A percentile compares a stretch with the other conserved stretches of the same genome.
These are phyloP conservation scores for Drosophila phalerata DNA, from an alignment of 2,888 invertebrate species.

Conservation along the genomic window DNA sequence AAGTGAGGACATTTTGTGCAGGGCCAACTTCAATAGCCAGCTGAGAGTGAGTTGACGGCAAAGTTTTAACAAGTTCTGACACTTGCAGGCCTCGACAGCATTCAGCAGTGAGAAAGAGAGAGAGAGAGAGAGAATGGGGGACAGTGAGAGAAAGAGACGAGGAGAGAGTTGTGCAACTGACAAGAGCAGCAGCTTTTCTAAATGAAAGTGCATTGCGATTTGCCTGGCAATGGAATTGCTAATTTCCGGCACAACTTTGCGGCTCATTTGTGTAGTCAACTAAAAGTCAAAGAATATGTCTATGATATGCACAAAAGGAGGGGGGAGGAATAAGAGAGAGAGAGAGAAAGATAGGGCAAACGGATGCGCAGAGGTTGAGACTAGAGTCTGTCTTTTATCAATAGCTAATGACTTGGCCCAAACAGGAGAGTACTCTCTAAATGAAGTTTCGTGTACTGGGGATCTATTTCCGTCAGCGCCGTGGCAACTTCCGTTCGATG, in stretches of 20 bases:
- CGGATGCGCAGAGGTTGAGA: conserved; percentile 11
- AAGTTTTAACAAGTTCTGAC: conserved; percentile 82
- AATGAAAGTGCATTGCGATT: conserved; percentile 70
- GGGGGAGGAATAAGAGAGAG: neutral
- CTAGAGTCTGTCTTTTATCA: conserved; percentile 39
- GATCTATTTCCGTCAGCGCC: conserved; percentile 66
- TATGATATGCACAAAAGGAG: conserved; percentile 35
- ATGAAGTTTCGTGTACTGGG: conserved; percentile 40
- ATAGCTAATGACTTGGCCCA: conserved; percentile 56
- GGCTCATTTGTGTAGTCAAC: conserved; percentile 57
- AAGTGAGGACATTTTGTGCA: conserved; percentile 46
- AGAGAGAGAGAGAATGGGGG: neutral
- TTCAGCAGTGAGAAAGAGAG: neutral
- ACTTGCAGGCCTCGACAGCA: conserved; percentile 65
- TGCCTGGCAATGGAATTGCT: conserved; percentile 76
- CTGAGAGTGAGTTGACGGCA: conserved; percentile 64
- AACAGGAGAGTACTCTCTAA: conserved; percentile 8
- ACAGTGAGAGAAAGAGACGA: conserved; percentile 10
- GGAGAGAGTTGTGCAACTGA: conserved; percentile 47
- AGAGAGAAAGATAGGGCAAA: neutral
- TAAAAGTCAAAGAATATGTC: conserved; percentile 33
- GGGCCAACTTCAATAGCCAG: conserved; percentile 25
- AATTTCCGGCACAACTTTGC: conserved; percentile 78
- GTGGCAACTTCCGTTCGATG: conserved; percentile 72
- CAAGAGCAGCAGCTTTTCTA: conserved; percentile 46